These are phyloP conservation scores for Scaptomyza cyrtandrae DNA, from an alignment of 2,888 invertebrate species.

Conservation along the genomic window DNA sequence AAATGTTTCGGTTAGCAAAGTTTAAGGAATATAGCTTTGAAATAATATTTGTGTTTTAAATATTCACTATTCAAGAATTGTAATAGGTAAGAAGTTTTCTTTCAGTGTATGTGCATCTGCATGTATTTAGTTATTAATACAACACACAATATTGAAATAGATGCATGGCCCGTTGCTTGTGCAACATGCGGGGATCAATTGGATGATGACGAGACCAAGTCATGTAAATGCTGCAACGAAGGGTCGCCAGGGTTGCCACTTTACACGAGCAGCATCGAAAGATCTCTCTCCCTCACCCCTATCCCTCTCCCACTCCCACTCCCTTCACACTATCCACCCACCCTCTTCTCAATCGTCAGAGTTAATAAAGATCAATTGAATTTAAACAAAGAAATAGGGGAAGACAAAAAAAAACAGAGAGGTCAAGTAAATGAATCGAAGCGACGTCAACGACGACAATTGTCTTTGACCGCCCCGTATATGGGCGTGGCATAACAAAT, in stretches of 20 bases:
- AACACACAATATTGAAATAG: slow-evolving; percentile 2
- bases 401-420: slow-evolving; percentile 19
- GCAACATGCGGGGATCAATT: slow-evolving; percentile 64
- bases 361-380: slow-evolving; percentile 80
- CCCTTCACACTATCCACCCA: neutral
- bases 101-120: slow-evolving; percentile 2
- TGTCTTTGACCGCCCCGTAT: slow-evolving; percentile 30
- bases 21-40: neutral
- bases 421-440: slow-evolving; percentile 54
- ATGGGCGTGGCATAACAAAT: slow-evolving; percentile 63
- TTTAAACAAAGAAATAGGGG: slow-evolving; percentile 71
- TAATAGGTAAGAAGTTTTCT: neutral
- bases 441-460: slow-evolving; percentile 54
- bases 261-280: slow-evolving; percentile 39
- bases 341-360: slow-evolving; percentile 17
- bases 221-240: slow-evolving; percentile 64
- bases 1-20: too few relatives aligned
- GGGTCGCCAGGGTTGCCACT: slow-evolving; percentile 56
- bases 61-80: too few relatives aligned
- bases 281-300: slow-evolving; percentile 15
- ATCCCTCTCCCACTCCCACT: too few relatives aligned
- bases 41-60: too few relatives aligned
- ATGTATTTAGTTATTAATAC: slow-evolving; percentile 15
- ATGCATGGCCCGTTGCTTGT: slow-evolving; percentile 32
- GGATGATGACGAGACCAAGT: slow-evolving; percentile 59